Conservation (phyloP, 2,888 invertebrate genomes). For the Nyleta sp. region DNA sequence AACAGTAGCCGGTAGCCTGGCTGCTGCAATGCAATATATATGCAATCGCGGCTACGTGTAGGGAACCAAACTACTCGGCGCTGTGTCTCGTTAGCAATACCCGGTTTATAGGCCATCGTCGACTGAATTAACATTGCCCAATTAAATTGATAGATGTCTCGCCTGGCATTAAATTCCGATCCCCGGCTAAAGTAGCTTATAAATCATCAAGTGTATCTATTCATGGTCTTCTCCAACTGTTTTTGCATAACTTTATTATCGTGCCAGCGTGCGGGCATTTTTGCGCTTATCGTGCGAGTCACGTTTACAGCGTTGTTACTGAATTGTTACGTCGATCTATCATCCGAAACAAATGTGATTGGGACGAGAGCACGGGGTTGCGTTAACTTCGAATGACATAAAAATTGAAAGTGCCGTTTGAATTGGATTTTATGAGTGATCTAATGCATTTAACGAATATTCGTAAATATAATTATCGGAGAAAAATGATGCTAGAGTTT, state of each 20-base stretch:
- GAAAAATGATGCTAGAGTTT: background rate
- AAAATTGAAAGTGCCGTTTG: conserved; percentile 25
- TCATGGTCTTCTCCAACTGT: conserved; percentile 57
- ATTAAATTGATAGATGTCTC: conserved; percentile 82
- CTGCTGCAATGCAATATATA: conserved; percentile 76
- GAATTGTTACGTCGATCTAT: conserved; percentile 51
- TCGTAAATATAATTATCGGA: background rate
- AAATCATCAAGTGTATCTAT: conserved; percentile 69
- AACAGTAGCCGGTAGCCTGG: conserved; percentile 79
- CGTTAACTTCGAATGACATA: background rate
- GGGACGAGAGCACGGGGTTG: conserved; percentile 1
- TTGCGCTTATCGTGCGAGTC: conserved; percentile 50
- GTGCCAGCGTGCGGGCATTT: conserved; percentile 16
- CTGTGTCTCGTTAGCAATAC: conserved; percentile 80
- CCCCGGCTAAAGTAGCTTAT: conserved; percentile 73
- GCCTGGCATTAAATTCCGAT: conserved; percentile 76
- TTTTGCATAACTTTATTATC: conserved; percentile 64
- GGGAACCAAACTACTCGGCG: conserved; percentile 76
- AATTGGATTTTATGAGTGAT: conserved; percentile 11
- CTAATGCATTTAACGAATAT: background rate
- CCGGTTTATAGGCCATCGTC: conserved; percentile 82
- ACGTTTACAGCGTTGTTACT: conserved; percentile 59
- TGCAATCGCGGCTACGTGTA: conserved; percentile 74
- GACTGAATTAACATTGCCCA: conserved; percentile 82
- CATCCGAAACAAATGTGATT: conserved; percentile 38